Base-by-base conservation (phyloP, 1,140 invertebrate species). In the Drosophila pseudoobscura region DNA sequence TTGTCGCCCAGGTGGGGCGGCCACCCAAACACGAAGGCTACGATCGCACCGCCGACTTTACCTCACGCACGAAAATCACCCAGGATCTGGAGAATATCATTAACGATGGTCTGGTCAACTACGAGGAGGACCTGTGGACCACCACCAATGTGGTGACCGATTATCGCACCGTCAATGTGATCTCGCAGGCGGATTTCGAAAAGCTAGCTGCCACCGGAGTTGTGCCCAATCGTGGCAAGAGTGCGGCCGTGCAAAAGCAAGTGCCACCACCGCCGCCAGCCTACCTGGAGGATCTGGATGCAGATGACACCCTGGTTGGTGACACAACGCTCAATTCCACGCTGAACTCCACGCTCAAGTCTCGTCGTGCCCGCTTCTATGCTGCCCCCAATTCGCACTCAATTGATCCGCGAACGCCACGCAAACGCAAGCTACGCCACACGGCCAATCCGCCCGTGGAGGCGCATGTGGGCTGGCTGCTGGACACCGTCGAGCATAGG, bases 391-490 rank as follows among this genome's bases (percentile, higher is more conserved):
- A 98, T 92, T 96, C 97, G 44, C 93, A 94, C 57, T 92, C 92
- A 0, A 93, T 94, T 54, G 94, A 95, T 93, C 94, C 93, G 51
- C 93, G 89, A 89, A 96, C 93, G 59, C 95, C 92, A 51, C 93
- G 97, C 13, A 98, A 98, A 92, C 94, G 97, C 59, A 99, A 99
- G 93, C 98, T 97, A 3, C 93, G 96, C 35, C 97, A 99, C 91
- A 97, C 96, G 70, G 95, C 95, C 75, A 98, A 99, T 93, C 97
- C 97, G 49, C 97, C 97, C 0, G 94, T 97, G 45, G 98, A 99
- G 90, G 95, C 97, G 88, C 98, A 99, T 90, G 97, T 99, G 43
- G 99, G 98, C 22, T 99, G 98, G 98, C 95, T 99, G 68, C 96
- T 98, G 94, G 98, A 98, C 91, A 94, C 95, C 5, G 95, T 95